These are phyloP conservation scores for Embidobia sp. DNA, from an alignment of 2,888 invertebrate species.

Conservation along the genomic window DNA sequence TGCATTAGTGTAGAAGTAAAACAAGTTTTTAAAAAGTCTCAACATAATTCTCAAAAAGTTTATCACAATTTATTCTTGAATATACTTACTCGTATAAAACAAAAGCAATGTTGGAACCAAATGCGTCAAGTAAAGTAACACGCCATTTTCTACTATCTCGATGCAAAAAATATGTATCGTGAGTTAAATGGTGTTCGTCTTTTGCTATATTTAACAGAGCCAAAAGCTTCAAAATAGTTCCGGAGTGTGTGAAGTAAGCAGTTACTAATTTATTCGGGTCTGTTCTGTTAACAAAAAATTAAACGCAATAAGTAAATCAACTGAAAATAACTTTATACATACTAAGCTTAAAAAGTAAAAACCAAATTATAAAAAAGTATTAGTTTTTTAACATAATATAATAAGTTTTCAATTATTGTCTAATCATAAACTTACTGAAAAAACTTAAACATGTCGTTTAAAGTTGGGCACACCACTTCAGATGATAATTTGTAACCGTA, in stretches of 20 bases:
- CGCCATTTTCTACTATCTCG: slow-evolving; percentile 82
- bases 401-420: no score
- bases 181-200: slow-evolving; percentile 85
- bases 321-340: no score
- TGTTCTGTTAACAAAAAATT: slow-evolving; percentile 65
- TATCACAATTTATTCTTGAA: background rate
- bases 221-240: slow-evolving; percentile 89
- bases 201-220: slow-evolving; percentile 88
- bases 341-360: no score
- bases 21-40: background rate
- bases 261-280: slow-evolving; percentile 82
- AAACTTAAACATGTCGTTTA: slow-evolving; percentile 87
- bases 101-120: slow-evolving; percentile 91
- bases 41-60: background rate
- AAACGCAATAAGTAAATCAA: no score
- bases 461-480: slow-evolving; percentile 88
- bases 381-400: no score
- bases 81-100: slow-evolving; percentile 86
- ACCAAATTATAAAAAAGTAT: slow-evolving; percentile 1
- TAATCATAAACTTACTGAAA: slow-evolving; percentile 86
- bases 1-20: background rate
- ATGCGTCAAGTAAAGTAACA: slow-evolving; percentile 87
- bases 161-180: slow-evolving; percentile 82
- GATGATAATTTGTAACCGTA: slow-evolving; percentile 89
- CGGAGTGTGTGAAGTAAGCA: slow-evolving; percentile 92